phyloP scores from a whole-genome alignment of 2,888 invertebrate species.

The Rhagonycha lutea region DNA sequence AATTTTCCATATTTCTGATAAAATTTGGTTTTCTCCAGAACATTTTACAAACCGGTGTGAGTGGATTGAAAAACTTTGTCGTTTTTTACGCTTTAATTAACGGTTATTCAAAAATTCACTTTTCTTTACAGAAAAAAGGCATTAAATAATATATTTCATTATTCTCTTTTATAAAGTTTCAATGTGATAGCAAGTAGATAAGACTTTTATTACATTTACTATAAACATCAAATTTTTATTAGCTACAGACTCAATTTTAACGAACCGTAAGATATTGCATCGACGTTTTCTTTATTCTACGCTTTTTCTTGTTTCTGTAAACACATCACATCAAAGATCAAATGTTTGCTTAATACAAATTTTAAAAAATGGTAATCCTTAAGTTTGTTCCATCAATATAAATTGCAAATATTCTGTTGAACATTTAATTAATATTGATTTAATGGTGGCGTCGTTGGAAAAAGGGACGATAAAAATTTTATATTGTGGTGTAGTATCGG shows the following conservation, averaged over 20 bases:
- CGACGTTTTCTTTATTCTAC: neutral
- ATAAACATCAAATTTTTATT: neutral
- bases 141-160: neutral
- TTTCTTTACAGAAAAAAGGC: neutral
- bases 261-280: slow-evolving; percentile 3
- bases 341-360: neutral
- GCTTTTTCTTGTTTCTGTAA: neutral
- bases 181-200: neutral
- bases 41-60: no score
- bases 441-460: neutral
- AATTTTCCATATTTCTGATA: no score
- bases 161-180: neutral
- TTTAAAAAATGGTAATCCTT: neutral
- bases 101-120: neutral
- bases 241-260: slow-evolving; percentile 3
- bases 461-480: neutral
- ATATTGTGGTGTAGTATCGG: neutral
- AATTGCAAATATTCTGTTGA: neutral
- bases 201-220: neutral
- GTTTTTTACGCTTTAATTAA: neutral
- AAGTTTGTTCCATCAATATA: neutral
- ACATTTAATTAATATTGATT: neutral
- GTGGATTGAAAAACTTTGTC: neutral
- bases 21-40: no score
- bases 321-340: neutral